These are phyloP conservation scores for Carterocephalus palaemon DNA, from an alignment of 2,888 invertebrate genomes.

Conservation along the genomic window DNA sequence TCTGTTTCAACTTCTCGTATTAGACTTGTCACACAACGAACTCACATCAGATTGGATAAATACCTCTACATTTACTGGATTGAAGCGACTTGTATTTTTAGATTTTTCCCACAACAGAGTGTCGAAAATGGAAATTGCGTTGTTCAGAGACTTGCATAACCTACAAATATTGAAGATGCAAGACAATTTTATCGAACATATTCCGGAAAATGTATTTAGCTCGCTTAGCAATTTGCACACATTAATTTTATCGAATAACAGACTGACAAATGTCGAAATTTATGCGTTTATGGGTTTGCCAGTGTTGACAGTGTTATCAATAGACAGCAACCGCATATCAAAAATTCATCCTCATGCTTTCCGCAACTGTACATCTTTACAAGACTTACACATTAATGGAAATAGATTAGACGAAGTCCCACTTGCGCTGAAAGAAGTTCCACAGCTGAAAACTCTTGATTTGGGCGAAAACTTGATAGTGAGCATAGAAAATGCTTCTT, in stretches of 20 bases:
- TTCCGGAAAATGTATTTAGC: constrained; percentile 88
- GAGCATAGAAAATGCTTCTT: constrained; percentile 87
- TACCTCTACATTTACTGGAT: constrained; percentile 87
- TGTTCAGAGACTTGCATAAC: constrained; percentile 88
- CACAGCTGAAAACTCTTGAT: constrained; percentile 87
- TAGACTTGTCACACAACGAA: constrained; percentile 89
- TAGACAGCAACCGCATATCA: constrained; percentile 89
- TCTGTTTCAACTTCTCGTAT: constrained; percentile 84
- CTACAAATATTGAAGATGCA: constrained; percentile 89
- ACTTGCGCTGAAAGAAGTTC: constrained; percentile 84
- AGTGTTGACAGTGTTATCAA: constrained; percentile 85
- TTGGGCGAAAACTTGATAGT: constrained; percentile 91
- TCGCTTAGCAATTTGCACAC: constrained; percentile 88
- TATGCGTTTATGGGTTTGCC: constrained; percentile 87
- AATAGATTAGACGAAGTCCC: constrained; percentile 88
- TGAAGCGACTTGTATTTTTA: constrained; percentile 86
- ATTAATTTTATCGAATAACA: constrained; percentile 88
- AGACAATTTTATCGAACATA: constrained; percentile 86
- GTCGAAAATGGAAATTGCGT: constrained; percentile 84
- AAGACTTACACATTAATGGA: constrained; percentile 90
- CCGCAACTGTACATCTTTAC: constrained; percentile 87
- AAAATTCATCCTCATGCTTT: constrained; percentile 86
- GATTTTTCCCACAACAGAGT: constrained; percentile 88
- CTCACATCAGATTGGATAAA: constrained; percentile 90
- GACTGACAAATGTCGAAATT: constrained; percentile 85